Percentiles rank a stretch among this genome's conserved stretches.
Conservation (phyloP, 1,140 invertebrate species). For the Eueides isabella region DNA sequence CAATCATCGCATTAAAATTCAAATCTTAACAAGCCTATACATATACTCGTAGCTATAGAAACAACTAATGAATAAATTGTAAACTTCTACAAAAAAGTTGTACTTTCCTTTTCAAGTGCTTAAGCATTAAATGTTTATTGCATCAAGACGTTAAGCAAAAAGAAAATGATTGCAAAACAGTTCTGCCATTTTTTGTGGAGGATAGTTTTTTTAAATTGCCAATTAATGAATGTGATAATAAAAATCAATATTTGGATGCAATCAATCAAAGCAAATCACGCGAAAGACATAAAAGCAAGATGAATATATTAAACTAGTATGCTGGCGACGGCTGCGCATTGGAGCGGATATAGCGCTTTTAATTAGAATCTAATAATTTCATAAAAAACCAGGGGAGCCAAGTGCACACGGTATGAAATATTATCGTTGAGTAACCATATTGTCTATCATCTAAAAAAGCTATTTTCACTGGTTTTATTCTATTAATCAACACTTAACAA, state of each 20-base stretch:
- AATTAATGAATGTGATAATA: slow-evolving; percentile 53
- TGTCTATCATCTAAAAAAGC: slow-evolving; percentile 24
- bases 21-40: background rate
- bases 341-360: slow-evolving; percentile 62
- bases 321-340: slow-evolving; percentile 58
- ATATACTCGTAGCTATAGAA: background rate
- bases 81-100: background rate
- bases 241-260: slow-evolving; percentile 79
- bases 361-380: slow-evolving; percentile 65
- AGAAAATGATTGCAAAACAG: background rate
- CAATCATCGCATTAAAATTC: background rate
- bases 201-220: background rate
- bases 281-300: slow-evolving; percentile 79
- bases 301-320: slow-evolving; percentile 76
- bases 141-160: background rate
- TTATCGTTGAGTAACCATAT: slow-evolving; percentile 41
- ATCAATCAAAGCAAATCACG: slow-evolving; percentile 81
- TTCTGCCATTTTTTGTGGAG: background rate
- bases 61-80: background rate
- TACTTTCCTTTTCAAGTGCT: background rate
- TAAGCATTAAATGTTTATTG: background rate
- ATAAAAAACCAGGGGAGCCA: slow-evolving; percentile 60
- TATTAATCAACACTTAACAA: too few species aligned
- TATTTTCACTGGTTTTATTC: too few species aligned
- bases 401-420: slow-evolving; percentile 58